Percentiles rank a stretch among this genome's conserved stretches.
Evolutionary conservation across 2,888 invertebrate species (phyloP).

Genomic region (Drosophila phalerata): DNA sequence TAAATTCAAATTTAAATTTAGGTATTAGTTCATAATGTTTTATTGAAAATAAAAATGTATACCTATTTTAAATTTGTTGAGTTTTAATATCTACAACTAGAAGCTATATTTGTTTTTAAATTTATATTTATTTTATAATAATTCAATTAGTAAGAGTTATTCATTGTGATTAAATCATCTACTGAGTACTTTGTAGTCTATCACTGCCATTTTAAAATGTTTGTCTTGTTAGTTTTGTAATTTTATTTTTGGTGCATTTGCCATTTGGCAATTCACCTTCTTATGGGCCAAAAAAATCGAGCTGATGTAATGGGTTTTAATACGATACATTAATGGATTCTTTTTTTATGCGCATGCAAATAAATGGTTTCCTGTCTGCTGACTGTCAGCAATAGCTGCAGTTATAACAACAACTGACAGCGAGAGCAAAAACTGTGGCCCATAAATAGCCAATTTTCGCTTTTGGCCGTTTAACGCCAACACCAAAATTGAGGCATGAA

Average conservation of each 20-base stretch:
- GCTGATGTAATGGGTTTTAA: constrained; percentile 62
- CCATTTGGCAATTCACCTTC: constrained; percentile 25
- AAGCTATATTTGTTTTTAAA: no score
- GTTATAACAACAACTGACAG: constrained; percentile 6
- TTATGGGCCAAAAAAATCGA: constrained; percentile 19
- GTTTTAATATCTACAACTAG: no score
- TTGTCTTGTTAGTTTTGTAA: constrained; percentile 3
- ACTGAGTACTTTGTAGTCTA: not conserved
- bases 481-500: constrained; percentile 59
- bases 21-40: no score
- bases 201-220: constrained; percentile 2
- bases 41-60: no score
- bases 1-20: no score
- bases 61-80: no score
- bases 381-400: constrained; percentile 31
- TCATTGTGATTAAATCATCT: not conserved
- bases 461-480: constrained; percentile 76
- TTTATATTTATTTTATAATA: no score
- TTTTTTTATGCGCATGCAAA: constrained; percentile 67
- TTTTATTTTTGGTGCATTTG: constrained; percentile 30
- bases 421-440: constrained; percentile 32
- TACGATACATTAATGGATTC: constrained; percentile 56
- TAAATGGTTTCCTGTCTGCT: constrained; percentile 73
- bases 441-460: constrained; percentile 79
- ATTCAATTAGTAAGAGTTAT: no score